Base-by-base conservation (phyloP, 2,113 vertebrate species). In the Stomatorhinus ivindoensis region DNA sequence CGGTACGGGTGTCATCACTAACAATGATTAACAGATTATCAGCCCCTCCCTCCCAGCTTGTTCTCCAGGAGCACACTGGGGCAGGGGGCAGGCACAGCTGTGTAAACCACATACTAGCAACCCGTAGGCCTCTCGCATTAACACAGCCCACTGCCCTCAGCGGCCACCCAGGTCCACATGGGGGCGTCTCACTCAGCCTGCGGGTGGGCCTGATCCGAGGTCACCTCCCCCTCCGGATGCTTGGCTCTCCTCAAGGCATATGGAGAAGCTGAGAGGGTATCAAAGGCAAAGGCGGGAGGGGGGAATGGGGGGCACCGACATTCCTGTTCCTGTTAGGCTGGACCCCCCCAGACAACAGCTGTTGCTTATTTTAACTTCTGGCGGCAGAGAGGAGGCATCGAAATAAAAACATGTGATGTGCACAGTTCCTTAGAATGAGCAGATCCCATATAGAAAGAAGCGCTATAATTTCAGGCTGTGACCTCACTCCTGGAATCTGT, bases 341-440 rank as follows among this genome's bases (percentile, higher is more conserved):
- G 19, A 55, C 3, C 17, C 51, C 17, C 17, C 50, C 17, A 21
- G 51, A 35, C 21, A 55, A 51, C 95, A 95, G 94, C 92, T 94
- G 94, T 92, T 93, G 91, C 92, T 90, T 87, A 94, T 95, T 95
- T 94, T 76, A 93, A 85, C 90, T 90, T 88, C n/a, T 27, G 31
- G 44, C 87, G 69, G 90, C 87, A 58, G 86, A 91, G 89, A 89
- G 89, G 55, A 0, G 48, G 31, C 35, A 24, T 73, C 35, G 11
- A 69, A 73, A 46, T 84, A n/a, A n/a, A 24, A 44, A 55, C 31
- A 58, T n/a, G 35, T 55, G 58, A 39, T 6, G 8, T 39, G 86
- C 51, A 11, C 19, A 17, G 61, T 27, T 31, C 24, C 17, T 27
- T 35, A 5, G 39, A 42, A 61, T 21, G 50, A 84, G 10, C 6